Evolutionary conservation across 2,113 vertebrate genomes (phyloP).

Genomic region (Raja brachyura): DNA sequence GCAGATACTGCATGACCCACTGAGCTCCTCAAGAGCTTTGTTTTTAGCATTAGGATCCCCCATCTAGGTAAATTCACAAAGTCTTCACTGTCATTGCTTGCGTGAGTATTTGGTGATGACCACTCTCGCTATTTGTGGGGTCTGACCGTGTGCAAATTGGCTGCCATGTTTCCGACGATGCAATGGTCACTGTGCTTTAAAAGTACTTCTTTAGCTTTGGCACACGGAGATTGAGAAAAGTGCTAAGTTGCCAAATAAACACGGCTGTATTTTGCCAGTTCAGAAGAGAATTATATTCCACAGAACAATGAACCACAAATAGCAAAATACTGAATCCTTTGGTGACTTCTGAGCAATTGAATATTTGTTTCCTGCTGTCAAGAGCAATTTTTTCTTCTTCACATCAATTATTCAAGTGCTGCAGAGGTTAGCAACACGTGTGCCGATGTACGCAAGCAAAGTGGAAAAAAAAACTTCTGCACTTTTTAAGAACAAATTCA

Average conservation of each 20-base stretch:
- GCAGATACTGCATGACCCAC: too few species aligned
- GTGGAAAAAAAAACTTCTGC: not conserved
- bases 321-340: not conserved
- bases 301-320: not conserved
- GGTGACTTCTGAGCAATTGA: not conserved
- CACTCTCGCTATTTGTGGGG: too few species aligned
- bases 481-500: not conserved
- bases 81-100: too few species aligned
- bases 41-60: too few species aligned
- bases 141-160: not conserved
- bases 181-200: not conserved
- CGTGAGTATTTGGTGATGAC: not conserved
- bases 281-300: not conserved
- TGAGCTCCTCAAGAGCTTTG: too few species aligned
- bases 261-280: not conserved
- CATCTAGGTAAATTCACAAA: not conserved
- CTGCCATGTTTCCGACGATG: not conserved
- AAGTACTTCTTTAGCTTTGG: not conserved
- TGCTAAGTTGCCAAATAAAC: not conserved
- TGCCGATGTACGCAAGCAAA: not conserved
- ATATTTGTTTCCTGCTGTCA: constrained; percentile 6
- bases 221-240: not conserved
- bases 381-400: not conserved
- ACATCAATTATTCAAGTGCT: constrained; percentile 2
- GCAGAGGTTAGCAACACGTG: constrained; percentile 9